A percentile compares a stretch with the other conserved stretches of the same genome.
Evolutionary conservation across 35 echinoderm and acorn worm genomes (phyloP).

Genomic region (Eucidaris tribuloides): DNA sequence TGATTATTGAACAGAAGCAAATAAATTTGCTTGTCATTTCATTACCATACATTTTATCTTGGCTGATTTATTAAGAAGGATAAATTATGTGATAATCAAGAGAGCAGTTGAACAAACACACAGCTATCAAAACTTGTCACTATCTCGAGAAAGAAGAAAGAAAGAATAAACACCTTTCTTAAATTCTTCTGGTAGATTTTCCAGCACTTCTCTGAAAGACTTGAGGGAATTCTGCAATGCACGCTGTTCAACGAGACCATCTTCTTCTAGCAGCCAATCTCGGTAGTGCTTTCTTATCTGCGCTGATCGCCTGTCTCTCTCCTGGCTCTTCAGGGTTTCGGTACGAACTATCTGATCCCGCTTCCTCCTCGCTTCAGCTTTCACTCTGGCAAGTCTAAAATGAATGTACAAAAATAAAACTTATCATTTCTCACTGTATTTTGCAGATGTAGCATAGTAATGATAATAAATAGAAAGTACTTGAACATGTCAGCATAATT

Average conservation of each 20-base stretch:
- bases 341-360: constrained; percentile 52
- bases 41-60: too few species aligned
- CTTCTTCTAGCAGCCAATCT: constrained; percentile 74
- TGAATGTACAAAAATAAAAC: too few species aligned
- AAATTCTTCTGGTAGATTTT: constrained; percentile 53
- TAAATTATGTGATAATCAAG: too few species aligned
- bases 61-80: too few species aligned
- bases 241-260: constrained; percentile 52
- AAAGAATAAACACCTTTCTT: constrained; percentile 78
- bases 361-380: constrained; percentile 79
- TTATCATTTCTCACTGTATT: constrained; percentile 75
- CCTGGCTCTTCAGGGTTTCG: constrained; percentile 44
- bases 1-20: too few species aligned
- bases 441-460: too few species aligned
- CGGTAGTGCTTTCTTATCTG: constrained; percentile 56
- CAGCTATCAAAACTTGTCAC: too few species aligned
- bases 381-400: constrained; percentile 84
- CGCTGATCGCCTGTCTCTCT: constrained; percentile 67
- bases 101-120: too few species aligned
- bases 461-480: too few species aligned
- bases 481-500: too few species aligned
- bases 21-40: too few species aligned
- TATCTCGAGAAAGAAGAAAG: too few species aligned
- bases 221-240: constrained; percentile 75
- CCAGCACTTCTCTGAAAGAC: constrained; percentile 75